Conservation (phyloP, 2,113 vertebrate species). For the Cyanoliseus patagonus region DNA sequence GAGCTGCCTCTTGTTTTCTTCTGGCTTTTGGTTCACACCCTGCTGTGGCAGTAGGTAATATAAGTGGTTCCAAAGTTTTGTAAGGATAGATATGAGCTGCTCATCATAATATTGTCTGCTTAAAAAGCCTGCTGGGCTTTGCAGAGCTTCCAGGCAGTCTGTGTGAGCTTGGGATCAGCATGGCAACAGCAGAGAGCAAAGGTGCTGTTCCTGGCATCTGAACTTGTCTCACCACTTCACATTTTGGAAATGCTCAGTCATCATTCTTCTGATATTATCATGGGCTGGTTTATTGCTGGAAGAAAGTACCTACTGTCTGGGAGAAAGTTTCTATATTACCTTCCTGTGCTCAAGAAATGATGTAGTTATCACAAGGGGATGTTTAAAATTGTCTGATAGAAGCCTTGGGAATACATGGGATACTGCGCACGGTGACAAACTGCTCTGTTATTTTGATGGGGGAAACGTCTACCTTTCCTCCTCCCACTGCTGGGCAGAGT, state of each 20-base stretch:
- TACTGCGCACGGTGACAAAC: neutral
- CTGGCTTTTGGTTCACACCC: neutral
- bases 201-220: neutral
- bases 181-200: neutral
- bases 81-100: neutral
- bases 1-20: neutral
- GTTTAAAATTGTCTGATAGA: neutral
- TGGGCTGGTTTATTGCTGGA: neutral
- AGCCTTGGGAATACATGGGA: neutral
- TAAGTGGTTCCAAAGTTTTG: neutral
- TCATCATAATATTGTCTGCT: neutral
- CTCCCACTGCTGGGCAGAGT: neutral
- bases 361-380: neutral
- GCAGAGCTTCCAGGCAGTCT: rapidly evolving
- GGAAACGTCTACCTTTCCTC: neutral
- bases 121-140: neutral
- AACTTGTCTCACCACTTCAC: neutral
- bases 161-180: neutral
- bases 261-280: neutral
- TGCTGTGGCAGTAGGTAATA: neutral
- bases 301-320: neutral
- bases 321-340: neutral
- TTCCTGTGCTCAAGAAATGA: neutral
- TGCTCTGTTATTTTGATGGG: neutral
- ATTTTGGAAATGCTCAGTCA: neutral